Conservation (phyloP, 2,888 invertebrate genomes). For the Hecatera dysodea region DNA sequence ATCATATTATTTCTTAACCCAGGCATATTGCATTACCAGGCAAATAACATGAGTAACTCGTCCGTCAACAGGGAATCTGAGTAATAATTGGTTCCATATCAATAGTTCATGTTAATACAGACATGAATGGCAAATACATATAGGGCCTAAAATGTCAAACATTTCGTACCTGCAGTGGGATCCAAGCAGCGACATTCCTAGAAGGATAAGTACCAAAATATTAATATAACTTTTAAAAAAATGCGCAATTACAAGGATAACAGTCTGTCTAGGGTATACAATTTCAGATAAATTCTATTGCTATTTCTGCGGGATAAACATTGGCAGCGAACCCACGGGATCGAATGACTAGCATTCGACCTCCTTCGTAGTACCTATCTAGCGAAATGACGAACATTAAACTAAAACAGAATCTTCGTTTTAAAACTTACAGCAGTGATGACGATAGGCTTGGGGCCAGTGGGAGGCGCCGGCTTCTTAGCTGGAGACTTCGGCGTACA, state of each 20-base stretch:
- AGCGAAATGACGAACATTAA: no score
- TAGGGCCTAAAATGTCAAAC: neutral
- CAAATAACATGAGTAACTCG: neutral
- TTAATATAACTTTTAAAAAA: neutral
- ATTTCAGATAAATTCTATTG: neutral
- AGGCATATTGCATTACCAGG: no score
- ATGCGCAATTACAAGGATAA: neutral
- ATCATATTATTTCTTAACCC: neutral
- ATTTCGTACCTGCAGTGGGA: slow-evolving; percentile 51
- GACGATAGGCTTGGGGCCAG: slow-evolving; percentile 15
- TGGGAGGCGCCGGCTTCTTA: slow-evolving; percentile 46
- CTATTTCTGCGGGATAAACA: no score
- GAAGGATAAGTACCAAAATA: slow-evolving; percentile 15
- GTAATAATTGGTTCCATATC: neutral
- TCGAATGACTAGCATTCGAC: no score
- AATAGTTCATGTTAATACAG: neutral
- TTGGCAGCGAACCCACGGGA: no score
- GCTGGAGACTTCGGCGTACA: slow-evolving; percentile 36
- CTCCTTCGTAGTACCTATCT: no score
- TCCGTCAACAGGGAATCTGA: neutral
- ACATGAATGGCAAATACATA: neutral
- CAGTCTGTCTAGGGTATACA: neutral
- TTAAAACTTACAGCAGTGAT: slow-evolving; percentile 44
- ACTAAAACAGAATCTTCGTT: neutral
- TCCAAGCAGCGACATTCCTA: slow-evolving; percentile 67